phyloP scores from a whole-genome alignment of 2,888 invertebrate genomes.

The Stegophylla sp. region DNA sequence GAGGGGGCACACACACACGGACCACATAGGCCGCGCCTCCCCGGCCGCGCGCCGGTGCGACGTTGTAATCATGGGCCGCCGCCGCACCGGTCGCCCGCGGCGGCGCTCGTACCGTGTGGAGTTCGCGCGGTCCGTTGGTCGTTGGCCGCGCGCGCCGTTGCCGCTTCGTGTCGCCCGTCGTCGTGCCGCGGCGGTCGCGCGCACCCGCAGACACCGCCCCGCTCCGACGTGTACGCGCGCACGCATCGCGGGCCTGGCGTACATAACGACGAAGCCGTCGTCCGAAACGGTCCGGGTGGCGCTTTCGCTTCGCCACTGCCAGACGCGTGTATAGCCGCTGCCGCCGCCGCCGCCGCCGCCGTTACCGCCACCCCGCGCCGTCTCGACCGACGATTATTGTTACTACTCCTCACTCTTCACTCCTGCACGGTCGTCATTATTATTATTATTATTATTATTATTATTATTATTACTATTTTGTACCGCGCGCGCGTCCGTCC shows the following conservation, averaged over 20 bases:
- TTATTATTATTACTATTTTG: constrained; percentile 29
- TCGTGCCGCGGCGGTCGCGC: constrained; percentile 19
- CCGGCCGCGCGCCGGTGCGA: constrained; percentile 28
- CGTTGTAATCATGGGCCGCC: constrained; percentile 4
- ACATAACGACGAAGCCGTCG: constrained; percentile 50
- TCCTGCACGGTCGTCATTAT: constrained; percentile 16
- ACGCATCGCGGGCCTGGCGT: constrained; percentile 21
- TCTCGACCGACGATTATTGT: neutral
- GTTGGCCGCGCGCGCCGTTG: constrained; percentile 41
- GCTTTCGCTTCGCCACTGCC: constrained; percentile 48
- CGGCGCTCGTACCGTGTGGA: neutral
- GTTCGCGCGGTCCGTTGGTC: constrained; percentile 32
- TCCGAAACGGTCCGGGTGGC: constrained; percentile 59
- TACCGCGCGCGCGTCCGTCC: constrained; percentile 28
- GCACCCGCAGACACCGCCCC: constrained; percentile 5
- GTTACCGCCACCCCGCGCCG: constrained; percentile 24
- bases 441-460: constrained; percentile 12
- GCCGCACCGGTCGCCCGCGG: neutral
- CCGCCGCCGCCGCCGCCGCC: constrained; percentile 17
- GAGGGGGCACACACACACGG: neutral
- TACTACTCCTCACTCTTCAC: neutral
- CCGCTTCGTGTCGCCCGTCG: constrained; percentile 18
- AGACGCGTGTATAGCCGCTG: constrained; percentile 26
- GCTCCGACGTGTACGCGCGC: constrained; percentile 32
- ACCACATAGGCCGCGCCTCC: constrained; percentile 39